A percentile compares a stretch with the other conserved stretches of the same genome.
phyloP scores from a whole-genome alignment of 2,888 invertebrate species.

The Chloroclysta siterata region DNA sequence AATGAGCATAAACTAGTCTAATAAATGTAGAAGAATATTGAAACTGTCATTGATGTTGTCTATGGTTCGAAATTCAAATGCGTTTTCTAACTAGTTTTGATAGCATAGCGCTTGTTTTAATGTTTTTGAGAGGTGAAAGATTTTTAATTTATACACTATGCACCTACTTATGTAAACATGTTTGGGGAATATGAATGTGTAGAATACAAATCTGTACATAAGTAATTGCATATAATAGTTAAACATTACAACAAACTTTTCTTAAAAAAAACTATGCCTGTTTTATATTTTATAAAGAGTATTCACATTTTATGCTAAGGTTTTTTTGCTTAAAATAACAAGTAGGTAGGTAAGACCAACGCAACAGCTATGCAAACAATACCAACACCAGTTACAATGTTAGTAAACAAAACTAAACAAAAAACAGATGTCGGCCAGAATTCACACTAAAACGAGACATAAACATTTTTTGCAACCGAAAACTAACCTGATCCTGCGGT shows the following conservation, averaged over 20 bases:
- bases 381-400: not conserved
- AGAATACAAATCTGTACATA: too few relatives aligned
- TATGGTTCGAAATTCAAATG: constrained; percentile 26
- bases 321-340: not conserved
- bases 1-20: constrained; percentile 23
- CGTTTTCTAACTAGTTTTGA: constrained; percentile 21
- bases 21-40: constrained; percentile 28
- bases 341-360: not conserved
- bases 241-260: too few relatives aligned
- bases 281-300: too few relatives aligned
- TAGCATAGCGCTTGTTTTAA: not conserved
- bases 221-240: too few relatives aligned
- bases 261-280: too few relatives aligned
- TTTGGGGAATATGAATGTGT: too few relatives aligned
- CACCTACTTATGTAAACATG: too few relatives aligned
- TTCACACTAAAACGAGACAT: constrained; percentile 7
- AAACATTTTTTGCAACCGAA: constrained; percentile 26
- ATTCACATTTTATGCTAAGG: too few relatives aligned
- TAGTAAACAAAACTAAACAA: constrained; percentile 1
- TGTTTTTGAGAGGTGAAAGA: constrained; percentile 5
- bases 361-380: not conserved
- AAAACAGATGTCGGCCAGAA: constrained; percentile 21
- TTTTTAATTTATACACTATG: constrained; percentile 6
- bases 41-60: constrained; percentile 27
- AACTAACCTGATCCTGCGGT: constrained; percentile 89